Percentiles rank a stretch among this genome's conserved stretches.
phyloP scores from a whole-genome alignment of 2,113 vertebrate species.

The Sprattus sprattus region DNA sequence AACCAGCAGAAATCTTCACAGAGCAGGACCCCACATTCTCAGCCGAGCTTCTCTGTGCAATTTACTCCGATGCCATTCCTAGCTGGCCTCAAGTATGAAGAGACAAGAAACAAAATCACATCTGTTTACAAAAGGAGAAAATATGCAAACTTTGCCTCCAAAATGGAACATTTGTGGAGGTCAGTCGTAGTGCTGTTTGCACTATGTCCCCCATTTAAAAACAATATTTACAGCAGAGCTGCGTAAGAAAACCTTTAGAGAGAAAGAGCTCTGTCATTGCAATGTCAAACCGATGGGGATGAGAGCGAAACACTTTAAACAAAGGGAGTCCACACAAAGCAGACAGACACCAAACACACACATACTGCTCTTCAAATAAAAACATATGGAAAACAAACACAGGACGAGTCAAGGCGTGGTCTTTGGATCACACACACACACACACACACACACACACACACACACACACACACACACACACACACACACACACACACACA shows the following conservation, averaged over 20 bases:
- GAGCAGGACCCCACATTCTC: background rate
- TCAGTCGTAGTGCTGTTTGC: conserved; percentile 62
- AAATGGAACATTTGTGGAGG: conserved; percentile 53
- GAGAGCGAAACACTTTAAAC: conserved; percentile 42
- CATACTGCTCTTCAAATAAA: conserved; percentile 51
- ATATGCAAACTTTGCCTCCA: conserved; percentile 61
- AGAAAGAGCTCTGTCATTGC: background rate
- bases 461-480: background rate
- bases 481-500: conserved; percentile 9
- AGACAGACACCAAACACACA: conserved; percentile 44
- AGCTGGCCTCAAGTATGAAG: conserved; percentile 44
- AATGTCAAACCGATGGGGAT: background rate
- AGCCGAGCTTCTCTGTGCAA: background rate
- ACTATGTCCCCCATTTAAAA: conserved; percentile 31
- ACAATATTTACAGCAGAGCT: conserved; percentile 45
- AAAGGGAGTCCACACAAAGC: conserved; percentile 43
- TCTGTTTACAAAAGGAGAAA: conserved; percentile 49
- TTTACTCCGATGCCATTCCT: conserved; percentile 47
- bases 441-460: background rate
- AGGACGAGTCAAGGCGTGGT: conserved; percentile 13
- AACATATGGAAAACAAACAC: conserved; percentile 50
- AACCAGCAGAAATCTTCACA: background rate
- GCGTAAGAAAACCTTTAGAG: background rate
- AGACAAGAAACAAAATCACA: background rate
- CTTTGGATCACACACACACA: conserved; percentile 27